Conservation (phyloP, 2,113 vertebrate species). For the Oncorhynchus nerka region DNA sequence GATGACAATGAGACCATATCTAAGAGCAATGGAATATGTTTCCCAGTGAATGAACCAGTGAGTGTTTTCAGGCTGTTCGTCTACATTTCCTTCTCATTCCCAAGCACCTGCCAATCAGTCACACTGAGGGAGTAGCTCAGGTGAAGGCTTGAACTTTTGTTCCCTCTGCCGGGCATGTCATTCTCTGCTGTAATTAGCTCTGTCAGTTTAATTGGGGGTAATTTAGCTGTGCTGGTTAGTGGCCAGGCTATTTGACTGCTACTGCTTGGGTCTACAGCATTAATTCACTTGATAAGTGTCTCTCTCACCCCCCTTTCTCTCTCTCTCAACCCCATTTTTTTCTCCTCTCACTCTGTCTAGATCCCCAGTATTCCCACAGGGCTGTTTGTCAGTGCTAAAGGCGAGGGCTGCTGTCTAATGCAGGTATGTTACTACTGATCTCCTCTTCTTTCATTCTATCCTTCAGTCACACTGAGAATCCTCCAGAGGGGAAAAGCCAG, state of each 20-base stretch:
- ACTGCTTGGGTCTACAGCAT: constrained; percentile 49
- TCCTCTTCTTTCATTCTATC: background rate
- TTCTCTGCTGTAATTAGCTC: constrained; percentile 55
- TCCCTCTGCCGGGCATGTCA: constrained; percentile 50
- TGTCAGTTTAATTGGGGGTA: constrained; percentile 68
- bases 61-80: background rate
- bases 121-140: constrained; percentile 33
- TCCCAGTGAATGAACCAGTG: background rate
- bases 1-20: background rate
- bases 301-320: background rate
- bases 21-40: background rate
- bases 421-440: constrained; percentile 77
- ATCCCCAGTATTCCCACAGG: constrained; percentile 93
- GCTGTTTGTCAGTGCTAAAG: constrained; percentile 92
- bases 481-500: constrained; percentile 14
- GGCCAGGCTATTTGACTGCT: constrained; percentile 57
- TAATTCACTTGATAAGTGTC: constrained; percentile 59
- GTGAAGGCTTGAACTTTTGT: constrained; percentile 44
- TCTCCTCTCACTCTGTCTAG: constrained; percentile 54
- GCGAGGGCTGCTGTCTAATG: constrained; percentile 92
- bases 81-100: background rate
- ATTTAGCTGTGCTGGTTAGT: constrained; percentile 59
- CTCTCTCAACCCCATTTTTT: background rate
- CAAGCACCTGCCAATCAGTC: background rate
- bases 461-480: constrained; percentile 20